A percentile compares a stretch with the other conserved stretches of the same genome.
Conservation (phyloP, 2,113 vertebrate genomes). For the Gallinago jamesoni region DNA sequence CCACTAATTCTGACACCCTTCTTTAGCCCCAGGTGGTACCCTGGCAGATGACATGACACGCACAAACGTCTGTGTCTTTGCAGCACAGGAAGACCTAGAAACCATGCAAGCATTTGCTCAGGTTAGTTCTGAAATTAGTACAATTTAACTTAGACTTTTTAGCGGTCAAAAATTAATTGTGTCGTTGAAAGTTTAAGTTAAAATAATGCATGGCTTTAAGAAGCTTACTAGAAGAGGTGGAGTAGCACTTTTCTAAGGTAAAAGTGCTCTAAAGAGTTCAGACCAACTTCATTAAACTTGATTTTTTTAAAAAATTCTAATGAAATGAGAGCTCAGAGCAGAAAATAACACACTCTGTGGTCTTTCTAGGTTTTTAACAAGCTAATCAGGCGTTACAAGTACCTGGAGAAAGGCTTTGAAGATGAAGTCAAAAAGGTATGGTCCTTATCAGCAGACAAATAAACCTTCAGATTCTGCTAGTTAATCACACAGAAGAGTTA, state of each 20-base stretch:
- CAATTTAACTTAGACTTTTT: background rate
- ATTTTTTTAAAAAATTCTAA: background rate
- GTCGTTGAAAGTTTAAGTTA: background rate
- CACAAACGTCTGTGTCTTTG: constrained; percentile 97
- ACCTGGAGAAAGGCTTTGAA: constrained; percentile 99
- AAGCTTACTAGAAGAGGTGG: background rate
- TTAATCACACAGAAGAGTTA: background rate
- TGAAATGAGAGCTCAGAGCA: background rate
- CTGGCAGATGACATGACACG: constrained; percentile 98
- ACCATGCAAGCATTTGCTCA: constrained; percentile 99
- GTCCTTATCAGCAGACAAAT: background rate
- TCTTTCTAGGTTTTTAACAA: constrained; percentile 96
- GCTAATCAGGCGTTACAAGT: constrained; percentile 99
- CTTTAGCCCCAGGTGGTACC: constrained; percentile 93
- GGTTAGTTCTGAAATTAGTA: constrained; percentile 71
- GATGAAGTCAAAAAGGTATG: constrained; percentile 99
- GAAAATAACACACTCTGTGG: background rate
- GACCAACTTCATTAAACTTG: background rate
- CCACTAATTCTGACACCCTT: background rate
- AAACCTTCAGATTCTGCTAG: background rate
- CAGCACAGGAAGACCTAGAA: constrained; percentile 98
- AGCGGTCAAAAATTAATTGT: background rate
- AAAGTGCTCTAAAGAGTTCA: background rate
- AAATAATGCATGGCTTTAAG: background rate
- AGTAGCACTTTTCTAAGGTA: background rate